These are phyloP conservation scores for Rhinoderma darwinii DNA, from an alignment of 2,113 vertebrate species.

Conservation along the genomic window DNA sequence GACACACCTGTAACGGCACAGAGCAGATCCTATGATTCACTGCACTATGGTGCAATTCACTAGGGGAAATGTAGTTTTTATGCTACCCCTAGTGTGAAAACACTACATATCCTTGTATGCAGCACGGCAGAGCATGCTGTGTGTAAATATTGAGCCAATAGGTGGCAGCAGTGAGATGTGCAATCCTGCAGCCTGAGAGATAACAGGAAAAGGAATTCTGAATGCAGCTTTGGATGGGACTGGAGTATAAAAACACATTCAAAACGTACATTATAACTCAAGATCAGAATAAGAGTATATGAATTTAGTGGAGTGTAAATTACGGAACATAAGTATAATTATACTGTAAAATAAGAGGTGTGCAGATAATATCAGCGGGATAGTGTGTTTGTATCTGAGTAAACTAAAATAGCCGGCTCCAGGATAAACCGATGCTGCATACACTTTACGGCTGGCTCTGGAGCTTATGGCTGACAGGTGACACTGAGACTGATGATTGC, in stretches of 20 bases:
- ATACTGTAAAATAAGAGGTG: neutral
- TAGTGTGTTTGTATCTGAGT: neutral
- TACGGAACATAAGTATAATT: neutral
- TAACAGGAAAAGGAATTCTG: neutral
- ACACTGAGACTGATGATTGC: too few relatives aligned
- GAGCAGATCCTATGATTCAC: too few relatives aligned
- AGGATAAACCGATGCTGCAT: neutral
- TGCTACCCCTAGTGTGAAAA: neutral
- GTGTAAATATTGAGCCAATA: too few relatives aligned
- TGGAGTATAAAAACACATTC: neutral
- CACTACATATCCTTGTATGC: neutral
- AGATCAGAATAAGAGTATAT: too few relatives aligned
- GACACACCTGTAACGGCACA: too few relatives aligned
- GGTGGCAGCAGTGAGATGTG: too few relatives aligned
- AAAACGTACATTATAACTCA: too few relatives aligned
- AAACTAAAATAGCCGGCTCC: neutral
- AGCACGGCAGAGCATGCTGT: neutral
- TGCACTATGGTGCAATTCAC: neutral
- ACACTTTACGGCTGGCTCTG: neutral
- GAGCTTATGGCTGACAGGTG: neutral
- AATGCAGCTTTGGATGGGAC: constrained; percentile 7
- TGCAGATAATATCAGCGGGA: neutral
- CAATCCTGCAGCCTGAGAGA: too few relatives aligned
- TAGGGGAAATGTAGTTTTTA: too few relatives aligned
- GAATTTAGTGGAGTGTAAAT: too few relatives aligned